Evolutionary conservation across 1,140 invertebrate genomes (phyloP).

Genomic region (Dinoponera quadriceps): DNA sequence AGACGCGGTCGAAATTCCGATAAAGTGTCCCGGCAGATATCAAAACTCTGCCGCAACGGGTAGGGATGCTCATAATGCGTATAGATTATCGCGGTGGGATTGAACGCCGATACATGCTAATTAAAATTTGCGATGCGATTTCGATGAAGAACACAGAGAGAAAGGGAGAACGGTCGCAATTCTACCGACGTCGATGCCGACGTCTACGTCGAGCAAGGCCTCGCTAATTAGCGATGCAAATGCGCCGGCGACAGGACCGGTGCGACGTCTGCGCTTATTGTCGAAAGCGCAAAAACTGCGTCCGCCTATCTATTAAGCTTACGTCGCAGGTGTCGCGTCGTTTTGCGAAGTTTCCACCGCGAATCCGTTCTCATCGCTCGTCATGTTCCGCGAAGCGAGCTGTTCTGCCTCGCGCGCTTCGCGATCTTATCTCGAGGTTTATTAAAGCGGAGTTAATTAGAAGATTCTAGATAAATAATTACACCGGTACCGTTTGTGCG

Average conservation of each 20-base stretch:
- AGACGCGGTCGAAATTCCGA: neutral
- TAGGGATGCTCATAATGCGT: slow-evolving; percentile 28
- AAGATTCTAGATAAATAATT: slow-evolving; percentile 77
- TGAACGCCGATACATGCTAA: slow-evolving; percentile 33
- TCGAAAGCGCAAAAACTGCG: slow-evolving; percentile 64
- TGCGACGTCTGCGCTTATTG: slow-evolving; percentile 69
- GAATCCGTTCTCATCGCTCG: slow-evolving; percentile 59
- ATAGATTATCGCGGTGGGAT: slow-evolving; percentile 39
- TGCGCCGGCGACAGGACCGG: slow-evolving; percentile 63
- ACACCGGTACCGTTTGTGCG: slow-evolving; percentile 75
- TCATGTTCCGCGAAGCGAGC: slow-evolving; percentile 32
- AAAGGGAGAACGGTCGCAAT: slow-evolving; percentile 5
- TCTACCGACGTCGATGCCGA: slow-evolving; percentile 57
- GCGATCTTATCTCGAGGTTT: slow-evolving; percentile 68
- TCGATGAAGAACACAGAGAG: slow-evolving; percentile 45
- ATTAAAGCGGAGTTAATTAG: slow-evolving; percentile 79
- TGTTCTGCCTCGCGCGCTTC: slow-evolving; percentile 6
- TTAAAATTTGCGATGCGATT: slow-evolving; percentile 64
- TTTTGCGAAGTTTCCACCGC: slow-evolving; percentile 69
- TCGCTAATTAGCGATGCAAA: slow-evolving; percentile 79
- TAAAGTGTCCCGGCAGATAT: slow-evolving; percentile 16
- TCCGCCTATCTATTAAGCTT: slow-evolving; percentile 44
- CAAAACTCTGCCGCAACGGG: slow-evolving; percentile 15
- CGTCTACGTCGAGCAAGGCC: neutral
- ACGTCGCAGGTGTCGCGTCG: slow-evolving; percentile 76